phyloP scores from a whole-genome alignment of 2,797 vertebrate species.

The Sciaenops ocellatus region DNA sequence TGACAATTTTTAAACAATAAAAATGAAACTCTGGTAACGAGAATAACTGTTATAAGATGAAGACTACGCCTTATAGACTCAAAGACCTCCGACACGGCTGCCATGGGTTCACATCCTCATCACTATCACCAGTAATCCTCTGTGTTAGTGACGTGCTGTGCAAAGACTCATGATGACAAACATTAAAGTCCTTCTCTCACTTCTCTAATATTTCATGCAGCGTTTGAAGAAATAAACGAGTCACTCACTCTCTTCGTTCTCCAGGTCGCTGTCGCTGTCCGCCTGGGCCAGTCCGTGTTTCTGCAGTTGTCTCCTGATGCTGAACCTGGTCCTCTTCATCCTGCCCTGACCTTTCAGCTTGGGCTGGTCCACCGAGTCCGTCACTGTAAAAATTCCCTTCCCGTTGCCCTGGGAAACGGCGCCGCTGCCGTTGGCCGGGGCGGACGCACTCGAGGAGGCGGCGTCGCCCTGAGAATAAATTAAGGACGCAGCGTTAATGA shows the following conservation, averaged over 20 bases:
- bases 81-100: background rate
- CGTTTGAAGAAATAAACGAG: too few species aligned
- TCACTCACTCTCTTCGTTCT: conserved; percentile 87
- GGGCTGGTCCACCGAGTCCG: conserved; percentile 82
- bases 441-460: background rate
- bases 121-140: background rate
- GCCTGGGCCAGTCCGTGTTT: conserved; percentile 84
- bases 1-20: too few species aligned
- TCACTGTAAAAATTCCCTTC: conserved; percentile 45
- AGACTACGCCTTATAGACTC: background rate
- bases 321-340: conserved; percentile 86
- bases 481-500: background rate
- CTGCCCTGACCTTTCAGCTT: conserved; percentile 89
- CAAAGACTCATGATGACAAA: too few species aligned
- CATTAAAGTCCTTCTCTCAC: too few species aligned
- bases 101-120: background rate
- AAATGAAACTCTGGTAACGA: too few species aligned
- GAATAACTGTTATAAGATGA: background rate
- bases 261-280: conserved; percentile 88
- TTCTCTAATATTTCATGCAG: too few species aligned
- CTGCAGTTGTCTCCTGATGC: conserved; percentile 90
- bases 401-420: conserved; percentile 47
- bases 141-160: background rate
- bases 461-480: conserved; percentile 46
- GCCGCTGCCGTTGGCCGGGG: conserved; percentile 35